These are phyloP conservation scores for Platysternon megacephalum DNA, from an alignment of 2,113 vertebrate genomes.

Conservation along the genomic window DNA sequence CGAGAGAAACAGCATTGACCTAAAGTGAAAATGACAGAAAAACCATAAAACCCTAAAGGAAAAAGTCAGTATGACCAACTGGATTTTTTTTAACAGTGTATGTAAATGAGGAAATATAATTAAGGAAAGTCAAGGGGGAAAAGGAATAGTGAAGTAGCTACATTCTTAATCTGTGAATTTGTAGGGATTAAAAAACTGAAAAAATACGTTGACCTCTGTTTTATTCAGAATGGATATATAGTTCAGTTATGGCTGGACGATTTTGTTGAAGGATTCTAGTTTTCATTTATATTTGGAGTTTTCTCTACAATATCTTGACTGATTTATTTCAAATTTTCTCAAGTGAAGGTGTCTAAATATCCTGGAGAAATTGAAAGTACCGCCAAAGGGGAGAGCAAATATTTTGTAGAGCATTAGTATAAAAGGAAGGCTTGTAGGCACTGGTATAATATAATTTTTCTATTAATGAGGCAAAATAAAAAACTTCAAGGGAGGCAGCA, in stretches of 20 bases:
- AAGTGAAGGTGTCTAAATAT: constrained; percentile 44
- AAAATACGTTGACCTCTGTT: constrained; percentile 58
- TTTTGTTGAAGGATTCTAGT: constrained; percentile 65
- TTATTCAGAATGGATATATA: constrained; percentile 52
- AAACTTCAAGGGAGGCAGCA: not conserved
- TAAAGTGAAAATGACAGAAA: not conserved
- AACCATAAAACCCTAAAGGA: constrained; percentile 2
- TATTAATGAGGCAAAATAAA: not conserved
- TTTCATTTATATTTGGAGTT: constrained; percentile 60
- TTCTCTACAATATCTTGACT: constrained; percentile 66
- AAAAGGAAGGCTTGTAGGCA: not conserved
- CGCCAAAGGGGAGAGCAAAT: constrained; percentile 31
- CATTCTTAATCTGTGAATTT: constrained; percentile 39
- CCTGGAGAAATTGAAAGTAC: constrained; percentile 29
- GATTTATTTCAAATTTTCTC: constrained; percentile 55
- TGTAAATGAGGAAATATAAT: constrained; percentile 46
- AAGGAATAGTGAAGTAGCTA: constrained; percentile 38
- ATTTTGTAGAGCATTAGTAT: constrained; percentile 50
- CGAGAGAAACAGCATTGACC: constrained; percentile 7
- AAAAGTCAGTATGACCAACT: not conserved
- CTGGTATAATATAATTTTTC: constrained; percentile 1
- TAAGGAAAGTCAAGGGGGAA: constrained; percentile 26
- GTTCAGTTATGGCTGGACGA: constrained; percentile 53
- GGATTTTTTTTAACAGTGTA: not conserved
- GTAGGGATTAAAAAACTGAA: not conserved